Evolutionary conservation across 2,797 vertebrate species (phyloP), one percentile per base, ranked within the genome.

Genomic region (Rhadinocentrus ornatus): DNA sequence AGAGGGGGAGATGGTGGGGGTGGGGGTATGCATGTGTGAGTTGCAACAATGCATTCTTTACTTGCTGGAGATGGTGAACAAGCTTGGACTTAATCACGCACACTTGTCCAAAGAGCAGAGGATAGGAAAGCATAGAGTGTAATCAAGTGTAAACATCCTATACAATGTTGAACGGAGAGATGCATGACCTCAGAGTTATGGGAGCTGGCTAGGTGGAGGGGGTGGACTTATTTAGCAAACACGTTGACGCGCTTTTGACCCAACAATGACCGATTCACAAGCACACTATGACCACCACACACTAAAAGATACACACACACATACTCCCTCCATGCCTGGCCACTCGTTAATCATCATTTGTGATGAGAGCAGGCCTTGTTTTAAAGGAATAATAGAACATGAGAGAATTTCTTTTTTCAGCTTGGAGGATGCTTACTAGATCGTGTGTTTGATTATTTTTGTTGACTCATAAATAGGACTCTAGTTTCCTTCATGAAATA

Each of bases 201-300:
- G 82, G 88, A 81, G 83, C 78, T 53, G 75, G 66, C 50, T 29
- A 68, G 39, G 54, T 63, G 48, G 62, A 61, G 75, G 34, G 78
- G 68, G 54, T 32, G 61, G 80, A 83, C 74, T 90, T 93, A 87
- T 90, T 94, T 93, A 90, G 87, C 84, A 90, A 93, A 92, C 89
- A 93, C 88, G 84, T 83, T 88, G 84, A 89, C 81, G 85, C 90
- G 89, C 89, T 91, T 93, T 89, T 94, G 92, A 94, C 92, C 91
- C 84, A 69, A 59, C 66, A 73, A 84, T 85, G 90, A 93, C 89
- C 77, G 66, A 80, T 78, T 80, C 70, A 72, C 77, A 80, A 65
- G 84, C 69, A 44, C 75, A 71, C 59, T 60, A 75, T 73, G 61
- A 27, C 82, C 56, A 16, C 62, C 41, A 48, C 66, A 77, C 67